These are phyloP conservation scores for Dolichomitus sp. DNA, from an alignment of 2,888 invertebrate species.

Conservation along the genomic window DNA sequence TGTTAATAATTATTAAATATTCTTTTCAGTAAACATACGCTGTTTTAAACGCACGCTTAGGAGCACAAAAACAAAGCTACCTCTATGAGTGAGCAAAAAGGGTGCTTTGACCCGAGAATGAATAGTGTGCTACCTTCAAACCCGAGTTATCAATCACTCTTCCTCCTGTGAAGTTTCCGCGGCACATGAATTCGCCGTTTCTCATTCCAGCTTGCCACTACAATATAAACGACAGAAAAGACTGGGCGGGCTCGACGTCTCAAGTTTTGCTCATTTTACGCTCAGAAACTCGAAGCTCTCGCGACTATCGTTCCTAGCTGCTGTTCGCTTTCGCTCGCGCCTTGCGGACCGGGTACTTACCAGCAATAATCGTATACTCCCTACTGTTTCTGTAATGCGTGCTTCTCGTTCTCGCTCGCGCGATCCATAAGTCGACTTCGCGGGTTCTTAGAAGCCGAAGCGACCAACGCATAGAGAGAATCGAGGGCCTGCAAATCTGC, in stretches of 20 bases:
- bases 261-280: conserved; percentile 32
- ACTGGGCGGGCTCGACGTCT: conserved; percentile 5
- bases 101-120: conserved; percentile 27
- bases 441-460: conserved; percentile 53
- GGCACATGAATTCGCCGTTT: conserved; percentile 15
- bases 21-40: conserved; percentile 2
- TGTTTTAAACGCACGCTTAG: no score
- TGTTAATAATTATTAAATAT: conserved; percentile 13
- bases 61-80: background rate
- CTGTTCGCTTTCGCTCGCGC: background rate
- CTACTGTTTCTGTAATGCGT: conserved; percentile 63
- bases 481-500: background rate
- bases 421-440: conserved; percentile 37
- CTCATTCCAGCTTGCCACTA: background rate
- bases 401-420: conserved; percentile 55
- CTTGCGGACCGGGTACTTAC: conserved; percentile 56
- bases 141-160: conserved; percentile 46
- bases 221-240: conserved; percentile 30
- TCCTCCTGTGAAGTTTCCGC: conserved; percentile 18
- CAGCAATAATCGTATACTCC: conserved; percentile 67
- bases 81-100: background rate
- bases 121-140: conserved; percentile 10
- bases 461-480: background rate
- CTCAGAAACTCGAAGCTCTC: conserved; percentile 23
- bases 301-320: conserved; percentile 38